phyloP scores from a whole-genome alignment of 37 sponge, comb jelly and placozoan genomes.

The Mnemiopsis leidyi region DNA sequence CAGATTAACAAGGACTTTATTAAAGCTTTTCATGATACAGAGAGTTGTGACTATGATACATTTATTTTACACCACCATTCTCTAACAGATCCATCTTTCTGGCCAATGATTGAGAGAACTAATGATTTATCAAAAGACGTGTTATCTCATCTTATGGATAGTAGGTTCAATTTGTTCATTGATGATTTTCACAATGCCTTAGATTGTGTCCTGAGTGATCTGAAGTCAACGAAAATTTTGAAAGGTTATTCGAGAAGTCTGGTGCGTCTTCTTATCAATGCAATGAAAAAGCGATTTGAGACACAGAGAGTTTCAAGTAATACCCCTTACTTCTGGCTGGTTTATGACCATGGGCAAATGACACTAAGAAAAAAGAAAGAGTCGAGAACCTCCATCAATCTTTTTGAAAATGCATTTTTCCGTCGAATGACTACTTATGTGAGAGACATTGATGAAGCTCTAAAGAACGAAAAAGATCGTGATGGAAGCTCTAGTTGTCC shows the following conservation, averaged over 20 bases:
- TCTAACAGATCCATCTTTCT: neutral
- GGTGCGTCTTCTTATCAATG: neutral
- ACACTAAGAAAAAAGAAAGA: too few relatives aligned
- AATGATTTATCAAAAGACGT: neutral
- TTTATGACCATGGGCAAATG: neutral
- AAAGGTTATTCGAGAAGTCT: neutral
- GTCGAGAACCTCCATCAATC: neutral
- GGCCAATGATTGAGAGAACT: neutral
- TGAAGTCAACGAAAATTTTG: neutral
- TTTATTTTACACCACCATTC: neutral
- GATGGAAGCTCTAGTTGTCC: neutral
- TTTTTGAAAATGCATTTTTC: neutral
- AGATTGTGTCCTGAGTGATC: neutral
- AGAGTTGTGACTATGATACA: neutral
- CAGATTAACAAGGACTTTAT: neutral
- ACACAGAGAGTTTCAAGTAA: neutral
- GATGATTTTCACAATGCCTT: neutral
- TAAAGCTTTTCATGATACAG: neutral
- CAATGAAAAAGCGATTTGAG: neutral
- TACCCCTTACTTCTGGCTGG: neutral
- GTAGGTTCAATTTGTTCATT: neutral
- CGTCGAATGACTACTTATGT: neutral
- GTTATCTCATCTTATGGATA: neutral
- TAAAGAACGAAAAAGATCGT: neutral
- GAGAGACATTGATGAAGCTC: neutral